phyloP scores from a whole-genome alignment of 2,888 invertebrate genomes.

The Calameuta pallipes region DNA sequence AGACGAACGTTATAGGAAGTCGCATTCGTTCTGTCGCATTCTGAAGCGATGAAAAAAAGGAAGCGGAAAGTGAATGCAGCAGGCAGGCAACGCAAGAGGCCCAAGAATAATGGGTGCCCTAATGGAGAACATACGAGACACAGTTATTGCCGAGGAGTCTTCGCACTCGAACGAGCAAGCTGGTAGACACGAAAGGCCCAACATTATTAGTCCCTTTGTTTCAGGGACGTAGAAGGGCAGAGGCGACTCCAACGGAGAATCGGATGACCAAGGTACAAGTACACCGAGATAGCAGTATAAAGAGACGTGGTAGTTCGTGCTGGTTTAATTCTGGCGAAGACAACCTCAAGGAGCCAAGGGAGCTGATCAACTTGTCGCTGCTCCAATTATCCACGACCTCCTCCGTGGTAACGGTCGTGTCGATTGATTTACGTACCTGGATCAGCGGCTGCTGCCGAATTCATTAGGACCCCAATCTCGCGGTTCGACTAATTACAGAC shows the following conservation, averaged over 20 bases:
- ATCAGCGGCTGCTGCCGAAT: not conserved
- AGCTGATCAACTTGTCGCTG: constrained; percentile 56
- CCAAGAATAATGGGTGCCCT: not conserved
- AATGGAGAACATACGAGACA: not conserved
- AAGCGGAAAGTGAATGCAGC: not conserved
- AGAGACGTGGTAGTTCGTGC: not conserved
- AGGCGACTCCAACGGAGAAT: constrained; percentile 13
- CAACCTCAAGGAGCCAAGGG: not conserved
- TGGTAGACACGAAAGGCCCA: constrained; percentile 13
- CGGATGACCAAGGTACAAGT: constrained; percentile 17
- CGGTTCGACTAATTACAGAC: not conserved
- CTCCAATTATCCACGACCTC: constrained; percentile 48
- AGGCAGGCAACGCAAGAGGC: not conserved
- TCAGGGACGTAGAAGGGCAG: not conserved
- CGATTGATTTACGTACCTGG: constrained; percentile 48
- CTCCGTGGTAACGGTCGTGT: constrained; percentile 23
- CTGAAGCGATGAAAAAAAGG: not conserved
- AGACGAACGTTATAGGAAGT: not conserved
- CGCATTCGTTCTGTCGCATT: not conserved
- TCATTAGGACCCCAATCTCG: not conserved
- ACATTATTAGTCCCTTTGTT: constrained; percentile 3
- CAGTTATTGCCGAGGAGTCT: not conserved
- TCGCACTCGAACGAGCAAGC: constrained; percentile 19
- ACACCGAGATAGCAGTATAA: not conserved
- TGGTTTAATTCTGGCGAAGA: not conserved